Evolutionary conservation across 2,797 vertebrate genomes (phyloP), one percentile per base, ranked within the genome.

Genomic region (Falco biarmicus): DNA sequence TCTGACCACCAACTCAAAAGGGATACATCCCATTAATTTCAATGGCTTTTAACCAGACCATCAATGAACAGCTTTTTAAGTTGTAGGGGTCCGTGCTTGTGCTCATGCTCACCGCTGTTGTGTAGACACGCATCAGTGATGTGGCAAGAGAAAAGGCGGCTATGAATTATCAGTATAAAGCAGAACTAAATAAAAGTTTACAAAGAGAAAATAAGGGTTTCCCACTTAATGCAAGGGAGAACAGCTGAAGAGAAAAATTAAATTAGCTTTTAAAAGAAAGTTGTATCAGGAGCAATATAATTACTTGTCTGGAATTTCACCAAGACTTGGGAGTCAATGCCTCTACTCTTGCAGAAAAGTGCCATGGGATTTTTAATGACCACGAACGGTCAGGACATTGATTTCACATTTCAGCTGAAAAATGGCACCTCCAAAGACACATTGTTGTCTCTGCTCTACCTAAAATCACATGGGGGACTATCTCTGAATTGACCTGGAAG

Each of bases 371-470:
- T 95, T 96, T 93, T 92, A 96, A 96, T 86, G 87, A 96, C 93
- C 93, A 83, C 85, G 89, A 92, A 93, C 87, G 89, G 92, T 77
- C 84, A 93, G 68, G 75, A 76, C 88, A 97, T 96, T 84, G 96
- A 97, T 97, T 97, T 96, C 83, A 88, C 87, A 89, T 95, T 96
- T 71, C 76, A 87, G 73, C 70, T 97, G 95, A 97, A 96, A 96
- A 97, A 97, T 79, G 60, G 89, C 86, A 95, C 85, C 71, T 85
- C 57, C 83, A 92, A 81, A 90, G 88, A 89, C 90, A 82, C 81
- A n/a, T 43, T 94, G 92, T 92, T 95, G 89, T 90, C 93, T 93
- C 68, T 80, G 50, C 76, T 93, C 65, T 90, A 78, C 87, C 59
- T 85, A 84, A 94, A 74, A 76, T 89, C 68, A 85, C 80, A 82